Percentiles rank a stretch among this genome's conserved stretches.
Evolutionary conservation across 2,888 invertebrate species (phyloP).

Genomic region (Leptopilina syphax): DNA sequence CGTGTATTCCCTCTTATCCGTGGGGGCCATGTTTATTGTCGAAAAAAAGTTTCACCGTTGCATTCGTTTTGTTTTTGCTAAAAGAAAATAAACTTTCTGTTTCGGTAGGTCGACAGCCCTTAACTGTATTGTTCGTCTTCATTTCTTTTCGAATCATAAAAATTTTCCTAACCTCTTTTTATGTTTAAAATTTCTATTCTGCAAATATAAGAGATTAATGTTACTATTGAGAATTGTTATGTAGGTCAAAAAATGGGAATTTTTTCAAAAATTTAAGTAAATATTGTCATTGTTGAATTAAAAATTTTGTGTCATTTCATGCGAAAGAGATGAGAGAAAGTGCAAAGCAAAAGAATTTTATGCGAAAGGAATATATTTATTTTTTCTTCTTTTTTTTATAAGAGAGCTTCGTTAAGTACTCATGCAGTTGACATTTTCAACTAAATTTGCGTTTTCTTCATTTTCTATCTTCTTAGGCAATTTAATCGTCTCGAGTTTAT

Average conservation of each 20-base stretch:
- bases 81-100: slow-evolving; percentile 11
- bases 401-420: no score
- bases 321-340: no score
- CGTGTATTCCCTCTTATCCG: slow-evolving; percentile 9
- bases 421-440: no score
- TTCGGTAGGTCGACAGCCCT: slow-evolving; percentile 6
- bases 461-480: neutral
- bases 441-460: neutral
- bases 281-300: no score
- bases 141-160: neutral
- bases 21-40: slow-evolving; percentile 27
- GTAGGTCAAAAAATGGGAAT: no score
- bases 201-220: no score
- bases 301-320: neutral
- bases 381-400: no score
- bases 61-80: slow-evolving; percentile 2
- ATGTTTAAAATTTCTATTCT: no score
- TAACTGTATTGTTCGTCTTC: neutral
- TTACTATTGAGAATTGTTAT: no score
- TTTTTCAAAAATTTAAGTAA: no score
- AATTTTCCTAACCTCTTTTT: neutral
- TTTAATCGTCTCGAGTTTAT: neutral
- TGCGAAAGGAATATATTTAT: no score
- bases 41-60: slow-evolving; percentile 15
- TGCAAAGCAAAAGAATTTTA: no score